Conservation (phyloP, 2,113 vertebrate genomes). For the Carassius auratus region DNA sequence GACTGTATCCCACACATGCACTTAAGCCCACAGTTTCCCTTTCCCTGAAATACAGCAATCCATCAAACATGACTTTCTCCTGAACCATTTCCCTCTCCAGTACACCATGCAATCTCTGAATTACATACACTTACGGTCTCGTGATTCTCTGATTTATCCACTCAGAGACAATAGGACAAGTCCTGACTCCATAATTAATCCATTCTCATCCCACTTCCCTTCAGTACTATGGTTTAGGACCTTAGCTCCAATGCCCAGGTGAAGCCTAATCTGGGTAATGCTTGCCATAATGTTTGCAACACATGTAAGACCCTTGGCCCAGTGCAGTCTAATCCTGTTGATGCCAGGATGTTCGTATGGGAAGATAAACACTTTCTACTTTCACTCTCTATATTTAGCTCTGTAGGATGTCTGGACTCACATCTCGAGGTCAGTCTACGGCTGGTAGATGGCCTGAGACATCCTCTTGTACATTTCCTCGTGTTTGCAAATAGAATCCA, state of each 20-base stretch:
- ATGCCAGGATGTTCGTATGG: background rate
- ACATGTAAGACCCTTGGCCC: slow-evolving; percentile 6
- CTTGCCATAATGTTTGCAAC: background rate
- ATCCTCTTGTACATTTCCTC: background rate
- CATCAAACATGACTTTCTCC: background rate
- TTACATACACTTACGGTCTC: background rate
- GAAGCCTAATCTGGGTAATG: slow-evolving; percentile 12
- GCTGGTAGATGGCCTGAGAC: background rate
- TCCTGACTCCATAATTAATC: background rate
- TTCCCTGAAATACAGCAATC: slow-evolving; percentile 7
- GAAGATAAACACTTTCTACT: slow-evolving; percentile 4
- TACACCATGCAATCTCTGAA: background rate
- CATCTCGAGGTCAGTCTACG: slow-evolving; percentile 5
- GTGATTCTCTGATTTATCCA: background rate
- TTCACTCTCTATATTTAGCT: slow-evolving; percentile 11
- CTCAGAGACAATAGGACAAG: background rate
- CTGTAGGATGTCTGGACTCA: background rate
- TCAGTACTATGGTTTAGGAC: background rate
- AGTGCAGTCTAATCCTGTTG: slow-evolving; percentile 23
- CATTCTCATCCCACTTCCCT: background rate
- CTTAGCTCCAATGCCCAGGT: slow-evolving; percentile 36
- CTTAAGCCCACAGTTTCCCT: background rate
- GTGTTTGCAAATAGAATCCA: background rate
- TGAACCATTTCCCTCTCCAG: background rate
- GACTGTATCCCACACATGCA: slow-evolving; percentile 20